Conservation (phyloP, 2,888 invertebrate genomes). For the Papilio gigon region DNA sequence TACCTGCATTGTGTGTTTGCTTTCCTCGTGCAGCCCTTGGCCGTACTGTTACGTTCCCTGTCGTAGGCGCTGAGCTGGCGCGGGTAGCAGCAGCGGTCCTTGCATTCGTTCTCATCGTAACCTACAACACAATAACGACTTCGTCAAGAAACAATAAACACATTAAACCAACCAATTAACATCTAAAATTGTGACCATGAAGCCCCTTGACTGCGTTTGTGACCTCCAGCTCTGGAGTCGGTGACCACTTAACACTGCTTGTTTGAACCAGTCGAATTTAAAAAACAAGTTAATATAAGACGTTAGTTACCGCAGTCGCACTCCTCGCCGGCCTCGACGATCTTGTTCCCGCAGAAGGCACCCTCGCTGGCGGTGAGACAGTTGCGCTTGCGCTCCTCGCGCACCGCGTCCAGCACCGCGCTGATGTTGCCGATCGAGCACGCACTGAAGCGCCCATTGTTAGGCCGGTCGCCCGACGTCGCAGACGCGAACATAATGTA, state of each 20-base stretch:
- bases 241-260: too few relatives aligned
- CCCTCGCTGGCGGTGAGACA: conserved; percentile 94
- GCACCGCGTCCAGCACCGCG: conserved; percentile 95
- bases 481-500: conserved; percentile 99
- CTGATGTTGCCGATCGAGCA: conserved; percentile 98
- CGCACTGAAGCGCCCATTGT: conserved; percentile 98
- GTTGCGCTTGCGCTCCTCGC: conserved; percentile 94
- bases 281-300: too few relatives aligned
- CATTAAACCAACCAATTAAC: too few relatives aligned
- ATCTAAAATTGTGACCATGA: too few relatives aligned
- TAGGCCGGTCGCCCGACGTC: conserved; percentile 98
- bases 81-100: conserved; percentile 96
- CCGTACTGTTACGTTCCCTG: conserved; percentile 85
- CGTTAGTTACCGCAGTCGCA: conserved; percentile 97
- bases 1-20: conserved; percentile 91
- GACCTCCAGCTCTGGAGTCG: too few relatives aligned
- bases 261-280: too few relatives aligned
- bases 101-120: conserved; percentile 95
- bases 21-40: conserved; percentile 91
- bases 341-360: conserved; percentile 99
- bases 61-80: conserved; percentile 88
- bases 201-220: too few relatives aligned
- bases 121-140: conserved; percentile 62
- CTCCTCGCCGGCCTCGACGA: conserved; percentile 98
- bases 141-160: too few relatives aligned